These are phyloP conservation scores for Eospalax fontanierii DNA, from an alignment of 2,797 vertebrate genomes.

Conservation along the genomic window DNA sequence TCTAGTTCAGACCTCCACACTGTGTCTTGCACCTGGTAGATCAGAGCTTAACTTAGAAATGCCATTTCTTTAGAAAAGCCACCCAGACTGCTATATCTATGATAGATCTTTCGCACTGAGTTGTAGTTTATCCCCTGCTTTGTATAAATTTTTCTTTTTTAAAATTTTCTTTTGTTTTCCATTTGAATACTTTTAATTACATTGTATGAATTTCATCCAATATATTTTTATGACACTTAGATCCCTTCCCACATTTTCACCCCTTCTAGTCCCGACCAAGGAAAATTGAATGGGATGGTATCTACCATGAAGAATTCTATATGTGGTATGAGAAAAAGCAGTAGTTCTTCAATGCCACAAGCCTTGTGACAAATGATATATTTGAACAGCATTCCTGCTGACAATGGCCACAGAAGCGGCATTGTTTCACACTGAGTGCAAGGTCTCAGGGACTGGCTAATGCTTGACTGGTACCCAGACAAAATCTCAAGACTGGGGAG, in stretches of 20 bases:
- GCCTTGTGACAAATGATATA: background rate
- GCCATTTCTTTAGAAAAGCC: background rate
- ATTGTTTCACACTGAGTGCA: background rate
- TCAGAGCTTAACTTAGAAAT: background rate
- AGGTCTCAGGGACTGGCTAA: background rate
- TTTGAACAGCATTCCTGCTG: background rate
- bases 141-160: too few relatives aligned
- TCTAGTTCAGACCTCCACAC: background rate
- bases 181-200: too few relatives aligned
- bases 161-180: too few relatives aligned
- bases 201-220: too few relatives aligned
- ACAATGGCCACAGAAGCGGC: background rate
- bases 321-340: background rate
- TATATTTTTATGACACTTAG: too few relatives aligned
- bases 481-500: background rate
- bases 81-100: background rate
- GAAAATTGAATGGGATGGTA: too few relatives aligned
- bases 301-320: background rate
- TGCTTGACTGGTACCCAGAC: background rate
- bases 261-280: too few relatives aligned
- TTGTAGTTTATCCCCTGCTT: background rate
- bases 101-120: fast-evolving
- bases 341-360: background rate
- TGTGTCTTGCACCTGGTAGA: fast-evolving
- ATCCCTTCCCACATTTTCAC: too few relatives aligned